A percentile compares a stretch with the other conserved stretches of the same genome.
These are phyloP conservation scores for Cantharis rustica DNA, from an alignment of 2,888 invertebrate species.

Conservation along the genomic window DNA sequence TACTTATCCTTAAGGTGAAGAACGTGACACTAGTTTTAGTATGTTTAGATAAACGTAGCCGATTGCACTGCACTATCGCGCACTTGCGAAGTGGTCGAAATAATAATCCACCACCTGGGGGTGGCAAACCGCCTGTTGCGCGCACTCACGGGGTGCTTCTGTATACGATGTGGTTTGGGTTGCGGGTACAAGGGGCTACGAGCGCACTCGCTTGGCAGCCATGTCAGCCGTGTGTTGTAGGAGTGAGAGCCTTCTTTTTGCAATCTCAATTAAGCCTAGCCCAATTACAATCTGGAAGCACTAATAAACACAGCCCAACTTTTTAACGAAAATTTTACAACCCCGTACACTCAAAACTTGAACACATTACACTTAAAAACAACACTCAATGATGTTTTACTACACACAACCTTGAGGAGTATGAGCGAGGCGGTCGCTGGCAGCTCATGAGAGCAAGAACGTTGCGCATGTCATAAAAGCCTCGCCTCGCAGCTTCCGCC, in stretches of 20 bases:
- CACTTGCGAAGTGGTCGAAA: conserved; percentile 25
- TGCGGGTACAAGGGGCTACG: conserved; percentile 32
- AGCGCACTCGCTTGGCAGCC: conserved; percentile 33
- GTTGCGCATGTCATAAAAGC: conserved; percentile 53
- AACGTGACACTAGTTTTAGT: conserved; percentile 5
- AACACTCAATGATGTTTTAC: conserved; percentile 63
- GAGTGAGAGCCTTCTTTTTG: conserved; percentile 29
- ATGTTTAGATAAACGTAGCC: conserved; percentile 1
- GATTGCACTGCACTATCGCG: conserved; percentile 28
- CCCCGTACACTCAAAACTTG: conserved; percentile 22
- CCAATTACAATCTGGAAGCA: conserved; percentile 8
- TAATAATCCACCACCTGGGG: conserved; percentile 29
- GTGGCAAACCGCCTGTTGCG: conserved; percentile 30
- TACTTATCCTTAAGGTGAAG: conserved; percentile 21
- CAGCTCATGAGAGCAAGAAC: conserved; percentile 50
- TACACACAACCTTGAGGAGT: conserved; percentile 66
- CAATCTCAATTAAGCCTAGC: conserved; percentile 7
- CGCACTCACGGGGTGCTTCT: conserved; percentile 33
- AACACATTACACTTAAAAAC: conserved; percentile 51
- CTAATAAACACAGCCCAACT: conserved; percentile 21
- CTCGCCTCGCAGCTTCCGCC: conserved; percentile 56
- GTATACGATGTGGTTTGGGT: conserved; percentile 29
- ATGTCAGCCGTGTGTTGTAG: conserved; percentile 32
- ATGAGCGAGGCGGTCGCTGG: conserved; percentile 64
- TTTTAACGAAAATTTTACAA: conserved; percentile 2